phyloP scores from a whole-genome alignment of 2,888 invertebrate species.

The Drosophila nigricruria region DNA sequence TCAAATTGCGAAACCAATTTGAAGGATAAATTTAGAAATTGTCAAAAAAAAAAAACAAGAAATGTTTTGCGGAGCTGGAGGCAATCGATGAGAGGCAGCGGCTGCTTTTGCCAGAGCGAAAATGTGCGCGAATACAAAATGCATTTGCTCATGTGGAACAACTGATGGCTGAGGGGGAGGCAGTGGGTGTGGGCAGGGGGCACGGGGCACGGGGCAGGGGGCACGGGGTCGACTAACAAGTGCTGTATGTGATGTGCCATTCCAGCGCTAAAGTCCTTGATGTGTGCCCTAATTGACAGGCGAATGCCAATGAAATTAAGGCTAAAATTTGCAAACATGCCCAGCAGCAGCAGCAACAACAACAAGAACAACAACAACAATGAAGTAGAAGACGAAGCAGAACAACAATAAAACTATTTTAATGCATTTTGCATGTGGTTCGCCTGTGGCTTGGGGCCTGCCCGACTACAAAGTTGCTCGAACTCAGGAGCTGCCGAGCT shows the following conservation, averaged over 20 bases:
- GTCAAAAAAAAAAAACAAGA: background rate
- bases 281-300: slow-evolving; percentile 68
- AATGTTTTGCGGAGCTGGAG: background rate
- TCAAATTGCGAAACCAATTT: slow-evolving; percentile 54
- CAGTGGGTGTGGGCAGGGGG: background rate
- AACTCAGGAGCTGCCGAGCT: slow-evolving; percentile 14
- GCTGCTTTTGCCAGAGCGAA: slow-evolving; percentile 21
- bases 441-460: slow-evolving; percentile 28
- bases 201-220: background rate
- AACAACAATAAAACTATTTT: slow-evolving; percentile 48
- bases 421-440: slow-evolving; percentile 63
- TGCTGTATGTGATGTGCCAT: slow-evolving; percentile 23
- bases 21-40: background rate
- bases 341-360: background rate
- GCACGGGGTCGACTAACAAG: background rate
- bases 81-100: slow-evolving; percentile 20
- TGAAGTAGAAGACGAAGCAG: background rate
- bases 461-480: slow-evolving; percentile 10
- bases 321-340: slow-evolving; percentile 39
- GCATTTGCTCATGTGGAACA: slow-evolving; percentile 23
- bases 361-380: slow-evolving; percentile 5
- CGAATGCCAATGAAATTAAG: slow-evolving; percentile 66
- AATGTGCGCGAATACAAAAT: slow-evolving; percentile 30
- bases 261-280: slow-evolving; percentile 52
- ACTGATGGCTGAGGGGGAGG: background rate